Percentiles rank a stretch among this genome's conserved stretches.
Conservation (phyloP, 1,140 invertebrate genomes). For the Papilio polyxenes region DNA sequence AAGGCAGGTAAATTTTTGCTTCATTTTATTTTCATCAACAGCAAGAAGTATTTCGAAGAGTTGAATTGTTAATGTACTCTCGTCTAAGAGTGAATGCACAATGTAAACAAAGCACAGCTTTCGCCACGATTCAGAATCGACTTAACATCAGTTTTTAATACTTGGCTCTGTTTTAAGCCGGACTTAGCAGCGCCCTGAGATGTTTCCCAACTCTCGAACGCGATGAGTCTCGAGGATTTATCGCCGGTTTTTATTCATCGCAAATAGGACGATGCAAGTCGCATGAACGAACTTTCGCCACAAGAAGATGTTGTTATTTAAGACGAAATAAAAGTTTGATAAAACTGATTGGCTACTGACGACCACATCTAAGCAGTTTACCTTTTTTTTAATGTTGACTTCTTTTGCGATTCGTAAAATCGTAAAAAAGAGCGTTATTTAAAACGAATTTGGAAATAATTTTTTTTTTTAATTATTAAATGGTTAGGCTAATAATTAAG, state of each 20-base stretch:
- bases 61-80: background rate
- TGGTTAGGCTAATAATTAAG: background rate
- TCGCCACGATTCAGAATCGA: constrained; percentile 11
- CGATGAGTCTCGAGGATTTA: constrained; percentile 17
- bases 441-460: too few relatives aligned
- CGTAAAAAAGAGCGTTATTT: too few relatives aligned
- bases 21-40: background rate
- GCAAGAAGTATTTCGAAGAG: background rate
- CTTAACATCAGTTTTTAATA: constrained; percentile 45
- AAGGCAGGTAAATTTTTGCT: background rate
- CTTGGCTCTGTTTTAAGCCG: constrained; percentile 41
- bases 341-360: background rate
- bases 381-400: too few relatives aligned
- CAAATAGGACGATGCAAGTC: background rate
- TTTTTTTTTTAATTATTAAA: background rate
- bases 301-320: background rate
- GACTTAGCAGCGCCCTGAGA: background rate
- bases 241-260: constrained; percentile 11
- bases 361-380: too few relatives aligned
- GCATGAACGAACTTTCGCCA: background rate
- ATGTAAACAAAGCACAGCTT: constrained; percentile 6
- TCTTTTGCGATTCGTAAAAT: too few relatives aligned
- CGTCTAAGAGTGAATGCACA: background rate
- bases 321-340: background rate
- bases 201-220: background rate